Base-by-base conservation (phyloP, 1,140 invertebrate genomes). In the Aphaenogaster ashmeadi region DNA sequence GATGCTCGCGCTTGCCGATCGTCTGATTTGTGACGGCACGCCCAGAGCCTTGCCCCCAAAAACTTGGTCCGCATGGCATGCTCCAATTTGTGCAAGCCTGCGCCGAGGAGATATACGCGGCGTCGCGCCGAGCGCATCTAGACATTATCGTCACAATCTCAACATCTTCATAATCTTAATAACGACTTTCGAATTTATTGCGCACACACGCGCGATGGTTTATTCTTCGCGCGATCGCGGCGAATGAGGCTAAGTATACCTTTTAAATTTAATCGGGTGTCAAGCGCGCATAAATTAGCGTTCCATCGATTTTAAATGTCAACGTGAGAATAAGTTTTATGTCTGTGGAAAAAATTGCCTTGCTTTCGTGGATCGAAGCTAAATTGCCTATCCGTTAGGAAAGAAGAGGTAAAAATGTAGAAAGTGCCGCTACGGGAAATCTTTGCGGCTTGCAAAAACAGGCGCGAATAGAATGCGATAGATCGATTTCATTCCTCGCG, bases 11-110 rank as follows among this genome's bases (percentile, higher is more conserved):
- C 36, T 86, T 79, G 60, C 50, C 72, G 78, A 58, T 56, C 67
- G 75, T 75, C 85, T 78, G 85, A 87, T 80, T 87, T 87, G 36
- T 64, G 27, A 38, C 47, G 85, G 52, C 85, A 88, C 87, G 85
- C 87, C 87, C 85, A 74, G 72, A 58, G 21, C 38, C 87, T 81
- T 58, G 64, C 56, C 75, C n/a, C 60, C 66, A 50, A 56, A 69
- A 71, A 75, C 71, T 87, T 58, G 11, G 44, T 36, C 47, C 11
- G 77, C 64, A 72, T 47, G 67, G 18, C 27, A 18, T 69, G 67
- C 69, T 47, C 27, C 41, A 84, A 84, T 84, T 84, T 74, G 50
- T 11, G 64, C 66, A 18, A 44, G 3, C 44, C 36, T 21, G 58
- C 75, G 15, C 56, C 41, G 15, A 60, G 21, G 58, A 38, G 62